Conservation (phyloP, 1,140 invertebrate genomes). For the Trichomalopsis sarcophagae region DNA sequence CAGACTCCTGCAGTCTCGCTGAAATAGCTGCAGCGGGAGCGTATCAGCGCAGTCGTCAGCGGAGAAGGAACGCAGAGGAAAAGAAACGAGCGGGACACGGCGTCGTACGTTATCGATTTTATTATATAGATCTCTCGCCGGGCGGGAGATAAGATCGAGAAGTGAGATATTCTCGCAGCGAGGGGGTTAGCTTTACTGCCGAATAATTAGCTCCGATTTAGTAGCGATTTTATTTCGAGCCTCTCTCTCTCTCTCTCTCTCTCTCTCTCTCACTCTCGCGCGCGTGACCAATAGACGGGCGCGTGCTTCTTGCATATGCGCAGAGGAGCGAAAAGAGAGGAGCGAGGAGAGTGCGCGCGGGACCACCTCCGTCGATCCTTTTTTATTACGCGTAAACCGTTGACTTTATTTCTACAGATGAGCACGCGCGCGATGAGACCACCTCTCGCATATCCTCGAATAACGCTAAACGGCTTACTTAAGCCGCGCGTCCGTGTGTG, state of each 20-base stretch:
- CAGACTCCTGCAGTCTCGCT: neutral
- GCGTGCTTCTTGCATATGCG: constrained; percentile 46
- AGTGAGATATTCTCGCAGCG: constrained; percentile 45
- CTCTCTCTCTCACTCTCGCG: constrained; percentile 41
- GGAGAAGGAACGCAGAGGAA: constrained; percentile 6
- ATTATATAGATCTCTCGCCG: constrained; percentile 53
- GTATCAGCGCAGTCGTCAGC: neutral
- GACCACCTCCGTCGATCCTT: constrained; percentile 67
- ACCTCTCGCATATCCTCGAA: constrained; percentile 51
- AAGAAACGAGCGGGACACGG: constrained; percentile 25
- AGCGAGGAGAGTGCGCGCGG: constrained; percentile 3
- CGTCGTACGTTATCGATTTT: constrained; percentile 62
- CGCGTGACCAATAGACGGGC: constrained; percentile 53
- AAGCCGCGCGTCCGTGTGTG: constrained; percentile 42
- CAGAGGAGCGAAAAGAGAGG: constrained; percentile 19
- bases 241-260: neutral
- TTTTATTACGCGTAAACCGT: constrained; percentile 72
- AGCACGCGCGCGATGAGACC: constrained; percentile 48
- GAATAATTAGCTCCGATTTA: constrained; percentile 74
- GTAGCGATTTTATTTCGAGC: constrained; percentile 68
- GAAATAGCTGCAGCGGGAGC: neutral
- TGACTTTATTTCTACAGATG: constrained; percentile 67
- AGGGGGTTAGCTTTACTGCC: constrained; percentile 64
- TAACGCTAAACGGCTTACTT: constrained; percentile 61
- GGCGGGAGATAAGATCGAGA: constrained; percentile 41